Evolutionary conservation across 1,140 invertebrate species (phyloP).

Genomic region (Condylostylus longicornis): DNA sequence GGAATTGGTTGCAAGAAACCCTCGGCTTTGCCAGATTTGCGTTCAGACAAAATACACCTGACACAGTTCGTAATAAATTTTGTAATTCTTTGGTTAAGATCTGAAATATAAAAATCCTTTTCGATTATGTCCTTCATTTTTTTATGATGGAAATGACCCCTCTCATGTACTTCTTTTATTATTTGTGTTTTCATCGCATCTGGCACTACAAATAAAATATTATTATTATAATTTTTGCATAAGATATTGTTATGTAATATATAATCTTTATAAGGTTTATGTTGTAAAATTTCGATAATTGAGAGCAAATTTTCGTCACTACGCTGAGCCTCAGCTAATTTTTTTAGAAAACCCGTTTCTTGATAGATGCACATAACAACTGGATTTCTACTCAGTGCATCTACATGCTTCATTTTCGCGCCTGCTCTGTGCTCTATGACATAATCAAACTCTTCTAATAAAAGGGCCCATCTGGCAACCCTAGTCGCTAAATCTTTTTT

Average conservation of each 20-base stretch:
- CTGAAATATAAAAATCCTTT: slow-evolving; percentile 30
- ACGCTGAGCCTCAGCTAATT: background rate
- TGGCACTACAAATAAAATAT: slow-evolving; percentile 13
- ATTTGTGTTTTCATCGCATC: slow-evolving; percentile 12
- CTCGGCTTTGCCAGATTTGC: slow-evolving; percentile 28
- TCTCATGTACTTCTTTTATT: slow-evolving; percentile 9
- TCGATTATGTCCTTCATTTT: slow-evolving; percentile 14
- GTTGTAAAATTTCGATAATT: background rate
- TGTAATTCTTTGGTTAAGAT: slow-evolving; percentile 20
- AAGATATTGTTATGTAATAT: background rate
- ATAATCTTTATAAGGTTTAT: background rate
- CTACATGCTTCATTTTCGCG: slow-evolving; percentile 21
- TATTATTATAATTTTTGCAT: slow-evolving; percentile 3
- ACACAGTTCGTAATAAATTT: slow-evolving; percentile 22
- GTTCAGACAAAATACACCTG: slow-evolving; percentile 16
- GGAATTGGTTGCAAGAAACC: slow-evolving; percentile 20
- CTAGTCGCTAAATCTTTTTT: slow-evolving; percentile 6
- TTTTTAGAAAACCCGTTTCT: background rate
- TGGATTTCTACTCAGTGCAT: slow-evolving; percentile 13
- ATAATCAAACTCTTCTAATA: background rate
- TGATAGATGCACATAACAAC: background rate
- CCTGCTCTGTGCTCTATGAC: slow-evolving; percentile 1
- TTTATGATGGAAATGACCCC: slow-evolving; percentile 8
- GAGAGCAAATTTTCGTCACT: background rate
- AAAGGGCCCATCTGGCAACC: slow-evolving; percentile 2